These are phyloP conservation scores for Amblyteles armatorius DNA, from an alignment of 2,888 invertebrate genomes.

Conservation along the genomic window DNA sequence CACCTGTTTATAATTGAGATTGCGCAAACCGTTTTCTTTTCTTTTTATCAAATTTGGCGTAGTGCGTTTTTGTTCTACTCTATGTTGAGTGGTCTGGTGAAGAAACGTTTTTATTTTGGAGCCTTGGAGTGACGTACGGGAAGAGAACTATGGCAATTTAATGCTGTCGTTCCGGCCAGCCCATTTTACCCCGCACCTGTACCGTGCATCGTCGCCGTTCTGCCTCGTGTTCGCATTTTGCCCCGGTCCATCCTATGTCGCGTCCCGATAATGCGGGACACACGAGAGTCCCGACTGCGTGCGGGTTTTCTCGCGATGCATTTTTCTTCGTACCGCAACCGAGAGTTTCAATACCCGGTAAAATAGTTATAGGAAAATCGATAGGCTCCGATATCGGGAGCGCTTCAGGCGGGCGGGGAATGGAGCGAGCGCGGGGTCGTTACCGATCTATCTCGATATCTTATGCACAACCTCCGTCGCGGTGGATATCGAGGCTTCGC, in stretches of 20 bases:
- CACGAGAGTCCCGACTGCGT: neutral
- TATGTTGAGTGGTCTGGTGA: neutral
- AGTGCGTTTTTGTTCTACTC: neutral
- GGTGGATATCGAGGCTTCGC: conserved; percentile 16
- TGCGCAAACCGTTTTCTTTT: conserved; percentile 14
- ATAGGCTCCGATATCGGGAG: conserved; percentile 56
- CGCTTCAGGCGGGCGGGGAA: neutral
- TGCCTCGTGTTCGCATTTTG: neutral
- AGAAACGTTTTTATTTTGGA: neutral
- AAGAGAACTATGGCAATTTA: neutral
- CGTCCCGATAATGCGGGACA: conserved; percentile 7
- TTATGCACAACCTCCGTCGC: conserved; percentile 1
- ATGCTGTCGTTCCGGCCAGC: neutral
- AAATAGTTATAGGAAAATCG: conserved; percentile 55
- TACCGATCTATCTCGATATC: conserved; percentile 53
- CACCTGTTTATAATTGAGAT: neutral
- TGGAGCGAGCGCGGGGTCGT: conserved; percentile 37
- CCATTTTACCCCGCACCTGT: neutral
- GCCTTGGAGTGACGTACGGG: neutral
- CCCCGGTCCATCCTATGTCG: neutral
- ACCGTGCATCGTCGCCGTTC: neutral
- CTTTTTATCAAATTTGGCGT: conserved; percentile 1
- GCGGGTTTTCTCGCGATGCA: conserved; percentile 38
- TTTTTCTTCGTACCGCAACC: conserved; percentile 26
- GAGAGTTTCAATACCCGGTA: conserved; percentile 42